Percentiles rank a stretch among this genome's conserved stretches.
Conservation (phyloP, 2,888 invertebrate genomes). For the Drosophila anceps region DNA sequence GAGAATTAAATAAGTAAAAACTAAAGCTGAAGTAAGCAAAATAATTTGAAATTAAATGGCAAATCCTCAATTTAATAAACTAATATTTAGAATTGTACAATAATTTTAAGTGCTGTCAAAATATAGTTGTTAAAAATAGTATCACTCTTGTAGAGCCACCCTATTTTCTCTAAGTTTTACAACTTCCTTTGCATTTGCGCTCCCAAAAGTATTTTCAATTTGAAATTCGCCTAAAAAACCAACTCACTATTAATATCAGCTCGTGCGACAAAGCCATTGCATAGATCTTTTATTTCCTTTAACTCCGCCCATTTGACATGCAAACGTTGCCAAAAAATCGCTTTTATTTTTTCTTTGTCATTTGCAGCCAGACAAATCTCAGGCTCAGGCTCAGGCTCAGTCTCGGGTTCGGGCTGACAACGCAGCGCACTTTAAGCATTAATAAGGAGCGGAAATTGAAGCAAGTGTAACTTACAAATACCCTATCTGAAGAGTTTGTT, state of each 20-base stretch:
- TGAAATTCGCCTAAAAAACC: too few relatives aligned
- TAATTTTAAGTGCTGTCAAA: too few relatives aligned
- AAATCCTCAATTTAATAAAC: too few relatives aligned
- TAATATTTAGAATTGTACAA: too few relatives aligned
- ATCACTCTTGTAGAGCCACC: not conserved
- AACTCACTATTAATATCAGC: not conserved
- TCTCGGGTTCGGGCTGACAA: slow-evolving; percentile 53
- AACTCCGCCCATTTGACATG: slow-evolving; percentile 53
- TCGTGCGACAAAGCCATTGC: not conserved
- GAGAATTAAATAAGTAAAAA: too few relatives aligned
- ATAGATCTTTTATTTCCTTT: not conserved
- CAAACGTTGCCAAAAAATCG: slow-evolving; percentile 59
- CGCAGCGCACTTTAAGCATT: slow-evolving; percentile 68
- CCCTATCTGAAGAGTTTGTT: slow-evolving; percentile 13
- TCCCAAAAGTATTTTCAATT: not conserved
- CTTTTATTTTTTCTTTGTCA: slow-evolving; percentile 16
- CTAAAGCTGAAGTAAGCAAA: too few relatives aligned
- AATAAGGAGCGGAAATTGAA: slow-evolving; percentile 45
- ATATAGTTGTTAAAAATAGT: not conserved
- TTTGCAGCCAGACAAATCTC: slow-evolving; percentile 65
- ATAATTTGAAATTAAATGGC: too few relatives aligned
- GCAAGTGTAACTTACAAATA: slow-evolving; percentile 6
- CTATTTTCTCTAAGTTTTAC: not conserved
- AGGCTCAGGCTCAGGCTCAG: slow-evolving; percentile 1
- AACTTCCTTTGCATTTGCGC: not conserved